phyloP scores from a whole-genome alignment of 2,888 invertebrate genomes.

The Nomada fucata region DNA sequence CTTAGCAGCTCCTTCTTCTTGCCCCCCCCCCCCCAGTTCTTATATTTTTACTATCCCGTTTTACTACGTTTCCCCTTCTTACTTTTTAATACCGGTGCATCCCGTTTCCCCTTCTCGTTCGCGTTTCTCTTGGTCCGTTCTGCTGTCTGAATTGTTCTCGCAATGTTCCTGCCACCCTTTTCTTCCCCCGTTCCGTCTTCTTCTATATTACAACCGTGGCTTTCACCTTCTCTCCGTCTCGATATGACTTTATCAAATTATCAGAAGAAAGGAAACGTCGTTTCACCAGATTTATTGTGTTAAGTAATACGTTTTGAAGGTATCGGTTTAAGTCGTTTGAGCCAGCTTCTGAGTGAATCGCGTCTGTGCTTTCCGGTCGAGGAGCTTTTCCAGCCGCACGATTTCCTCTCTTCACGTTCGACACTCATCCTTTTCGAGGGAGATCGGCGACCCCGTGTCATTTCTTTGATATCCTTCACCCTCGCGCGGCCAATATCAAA shows the following conservation, averaged over 20 bases:
- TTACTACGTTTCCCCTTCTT: not conserved
- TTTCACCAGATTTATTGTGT: not conserved
- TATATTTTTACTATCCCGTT: not conserved
- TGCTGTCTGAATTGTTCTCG: no score
- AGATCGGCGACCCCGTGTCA: conserved; percentile 1
- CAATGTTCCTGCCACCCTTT: no score
- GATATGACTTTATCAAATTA: not conserved
- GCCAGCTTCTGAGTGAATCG: conserved; percentile 8
- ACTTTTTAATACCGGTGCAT: no score
- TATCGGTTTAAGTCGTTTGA: conserved; percentile 32
- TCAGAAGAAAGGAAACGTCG: conserved; percentile 8
- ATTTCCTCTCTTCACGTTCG: conserved; percentile 41
- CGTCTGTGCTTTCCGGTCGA: conserved; percentile 26
- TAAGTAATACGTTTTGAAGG: not conserved
- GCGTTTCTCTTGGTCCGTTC: no score
- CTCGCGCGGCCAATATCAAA: conserved; percentile 32
- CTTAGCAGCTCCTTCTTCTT: not conserved
- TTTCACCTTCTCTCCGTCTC: no score
- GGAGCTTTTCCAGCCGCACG: conserved; percentile 46
- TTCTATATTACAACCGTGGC: no score
- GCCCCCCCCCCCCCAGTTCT: not conserved
- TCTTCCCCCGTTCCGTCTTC: not conserved
- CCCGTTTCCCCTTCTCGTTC: no score
- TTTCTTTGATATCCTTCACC: conserved; percentile 33
- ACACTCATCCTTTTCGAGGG: conserved; percentile 6